Percentiles rank a stretch among this genome's conserved stretches.
phyloP scores from a whole-genome alignment of 2,888 invertebrate species.

The Drosophila bunnanda region DNA sequence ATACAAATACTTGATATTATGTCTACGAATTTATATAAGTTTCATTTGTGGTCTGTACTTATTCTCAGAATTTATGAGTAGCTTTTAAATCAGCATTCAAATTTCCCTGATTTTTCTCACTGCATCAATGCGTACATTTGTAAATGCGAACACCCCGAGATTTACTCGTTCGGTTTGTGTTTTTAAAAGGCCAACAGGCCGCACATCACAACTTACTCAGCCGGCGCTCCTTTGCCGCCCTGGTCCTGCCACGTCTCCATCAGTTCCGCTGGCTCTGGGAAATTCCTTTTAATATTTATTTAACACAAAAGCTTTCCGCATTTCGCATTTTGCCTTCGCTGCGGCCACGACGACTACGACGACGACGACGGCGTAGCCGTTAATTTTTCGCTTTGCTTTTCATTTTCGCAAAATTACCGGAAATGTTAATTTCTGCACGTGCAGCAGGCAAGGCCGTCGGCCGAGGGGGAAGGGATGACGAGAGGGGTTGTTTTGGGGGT shows the following conservation, averaged over 20 bases:
- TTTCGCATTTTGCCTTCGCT: slow-evolving; percentile 63
- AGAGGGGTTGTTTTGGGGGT: slow-evolving; percentile 38
- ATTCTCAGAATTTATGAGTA: background rate
- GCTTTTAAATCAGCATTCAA: too few species aligned
- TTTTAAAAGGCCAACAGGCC: slow-evolving; percentile 63
- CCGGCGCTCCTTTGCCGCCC: background rate
- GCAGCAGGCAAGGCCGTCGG: slow-evolving; percentile 63
- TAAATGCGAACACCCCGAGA: slow-evolving; percentile 43
- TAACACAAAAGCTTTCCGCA: slow-evolving; percentile 79
- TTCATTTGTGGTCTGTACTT: background rate
- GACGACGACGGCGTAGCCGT: slow-evolving; percentile 62
- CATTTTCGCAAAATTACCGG: slow-evolving; percentile 80
- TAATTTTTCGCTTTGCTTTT: slow-evolving; percentile 81
- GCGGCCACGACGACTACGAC: slow-evolving; percentile 44
- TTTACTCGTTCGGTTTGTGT: slow-evolving; percentile 63
- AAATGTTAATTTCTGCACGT: slow-evolving; percentile 81
- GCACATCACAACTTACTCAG: slow-evolving; percentile 40
- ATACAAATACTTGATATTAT: background rate
- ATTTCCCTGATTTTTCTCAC: background rate
- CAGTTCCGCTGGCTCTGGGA: slow-evolving; percentile 57
- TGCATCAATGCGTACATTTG: slow-evolving; percentile 15
- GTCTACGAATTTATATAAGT: background rate
- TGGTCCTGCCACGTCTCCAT: slow-evolving; percentile 17
- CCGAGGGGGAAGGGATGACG: slow-evolving; percentile 44
- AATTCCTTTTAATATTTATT: slow-evolving; percentile 79